These are phyloP conservation scores for Ophiodon elongatus DNA, from an alignment of 2,113 vertebrate genomes.

Conservation along the genomic window DNA sequence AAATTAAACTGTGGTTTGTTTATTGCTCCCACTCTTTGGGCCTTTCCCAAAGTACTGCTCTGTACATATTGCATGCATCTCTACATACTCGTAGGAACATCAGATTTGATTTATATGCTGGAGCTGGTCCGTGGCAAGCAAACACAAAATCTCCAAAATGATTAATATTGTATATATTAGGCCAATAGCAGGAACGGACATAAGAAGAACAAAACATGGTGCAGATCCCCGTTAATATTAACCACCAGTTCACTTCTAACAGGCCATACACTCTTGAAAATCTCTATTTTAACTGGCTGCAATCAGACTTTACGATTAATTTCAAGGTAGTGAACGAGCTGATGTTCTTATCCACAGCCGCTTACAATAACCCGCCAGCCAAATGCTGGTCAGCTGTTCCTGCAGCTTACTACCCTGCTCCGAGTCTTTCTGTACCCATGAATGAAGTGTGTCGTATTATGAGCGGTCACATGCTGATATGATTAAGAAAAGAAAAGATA, in stretches of 20 bases:
- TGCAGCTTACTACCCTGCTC: constrained; percentile 13
- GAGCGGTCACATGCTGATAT: background rate
- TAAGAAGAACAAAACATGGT: background rate
- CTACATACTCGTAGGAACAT: background rate
- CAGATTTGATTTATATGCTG: background rate
- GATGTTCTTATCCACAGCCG: constrained; percentile 5
- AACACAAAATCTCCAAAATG: background rate
- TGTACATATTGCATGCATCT: background rate
- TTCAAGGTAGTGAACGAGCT: background rate
- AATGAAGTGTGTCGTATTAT: constrained; percentile 10
- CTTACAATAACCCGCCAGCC: background rate
- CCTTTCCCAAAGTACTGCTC: background rate
- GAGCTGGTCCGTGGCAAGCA: background rate
- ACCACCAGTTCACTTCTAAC: background rate
- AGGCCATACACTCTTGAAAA: background rate
- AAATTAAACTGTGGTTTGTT: constrained; percentile 28
- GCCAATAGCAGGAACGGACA: background rate
- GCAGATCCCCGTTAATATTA: background rate
- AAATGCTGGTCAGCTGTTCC: constrained; percentile 39
- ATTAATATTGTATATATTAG: background rate
- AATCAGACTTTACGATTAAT: constrained; percentile 16
- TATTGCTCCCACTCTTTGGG: background rate
- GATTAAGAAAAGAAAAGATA: background rate
- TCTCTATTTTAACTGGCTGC: constrained; percentile 10
- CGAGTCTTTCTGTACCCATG: background rate